A percentile compares a stretch with the other conserved stretches of the same genome.
Evolutionary conservation across 2,113 vertebrate species (phyloP).

Genomic region (Sceloporus tristichus): DNA sequence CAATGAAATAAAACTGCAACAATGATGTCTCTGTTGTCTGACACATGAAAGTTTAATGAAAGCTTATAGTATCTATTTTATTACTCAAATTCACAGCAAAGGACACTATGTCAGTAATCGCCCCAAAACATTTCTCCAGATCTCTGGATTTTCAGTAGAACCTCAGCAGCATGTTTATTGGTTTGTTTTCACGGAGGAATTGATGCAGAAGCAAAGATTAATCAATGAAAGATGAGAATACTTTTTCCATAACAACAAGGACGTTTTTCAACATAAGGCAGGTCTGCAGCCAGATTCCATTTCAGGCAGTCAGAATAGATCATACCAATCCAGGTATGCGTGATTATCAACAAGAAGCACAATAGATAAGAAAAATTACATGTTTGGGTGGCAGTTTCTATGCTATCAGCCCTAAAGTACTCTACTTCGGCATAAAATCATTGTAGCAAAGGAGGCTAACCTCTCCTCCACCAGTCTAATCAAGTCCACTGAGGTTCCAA

Average conservation of each 20-base stretch:
- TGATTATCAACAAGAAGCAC: neutral
- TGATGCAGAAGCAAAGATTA: neutral
- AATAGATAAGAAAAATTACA: neutral
- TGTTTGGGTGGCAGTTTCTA: neutral
- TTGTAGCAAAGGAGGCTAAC: too few relatives aligned
- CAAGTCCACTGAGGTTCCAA: too few relatives aligned
- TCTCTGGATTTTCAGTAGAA: neutral
- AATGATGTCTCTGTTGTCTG: constrained; percentile 2
- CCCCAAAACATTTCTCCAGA: neutral
- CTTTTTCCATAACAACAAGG: neutral
- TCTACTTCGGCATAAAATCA: neutral
- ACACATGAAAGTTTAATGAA: neutral
- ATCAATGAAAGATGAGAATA: neutral
- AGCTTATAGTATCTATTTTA: neutral
- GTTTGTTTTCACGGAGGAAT: neutral
- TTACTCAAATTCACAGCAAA: neutral
- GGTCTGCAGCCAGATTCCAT: neutral
- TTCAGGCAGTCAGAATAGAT: neutral
- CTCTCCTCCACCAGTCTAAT: too few relatives aligned
- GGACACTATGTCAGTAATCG: too few relatives aligned
- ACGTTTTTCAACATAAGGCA: too few relatives aligned
- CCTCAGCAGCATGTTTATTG: too few relatives aligned
- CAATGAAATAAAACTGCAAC: neutral
- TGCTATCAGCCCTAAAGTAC: neutral
- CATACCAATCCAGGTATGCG: neutral